phyloP scores from a whole-genome alignment of 2,888 invertebrate genomes.

The Apodemia duryi region DNA sequence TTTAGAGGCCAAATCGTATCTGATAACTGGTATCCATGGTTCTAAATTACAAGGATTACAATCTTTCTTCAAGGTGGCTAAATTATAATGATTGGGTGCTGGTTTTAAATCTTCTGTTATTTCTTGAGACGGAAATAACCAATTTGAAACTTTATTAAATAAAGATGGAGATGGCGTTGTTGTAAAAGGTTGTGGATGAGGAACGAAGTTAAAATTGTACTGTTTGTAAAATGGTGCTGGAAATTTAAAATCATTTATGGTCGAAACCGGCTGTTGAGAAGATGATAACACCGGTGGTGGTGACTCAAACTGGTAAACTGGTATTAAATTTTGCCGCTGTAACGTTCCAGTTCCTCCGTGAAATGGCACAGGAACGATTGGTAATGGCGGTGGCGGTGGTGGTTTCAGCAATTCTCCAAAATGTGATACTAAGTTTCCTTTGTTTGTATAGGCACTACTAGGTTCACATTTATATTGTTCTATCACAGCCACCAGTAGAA shows the following conservation, averaged over 20 bases:
- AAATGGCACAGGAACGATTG: constrained; percentile 62
- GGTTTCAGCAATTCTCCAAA: constrained; percentile 65
- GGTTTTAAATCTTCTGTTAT: constrained; percentile 44
- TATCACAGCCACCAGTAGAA: constrained; percentile 49
- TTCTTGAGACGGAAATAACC: constrained; percentile 80
- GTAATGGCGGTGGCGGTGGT: constrained; percentile 59
- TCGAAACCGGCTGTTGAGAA: constrained; percentile 35
- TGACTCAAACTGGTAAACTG: constrained; percentile 55
- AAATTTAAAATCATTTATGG: constrained; percentile 57
- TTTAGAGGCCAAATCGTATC: constrained; percentile 64
- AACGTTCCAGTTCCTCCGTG: constrained; percentile 51
- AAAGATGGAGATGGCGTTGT: constrained; percentile 72
- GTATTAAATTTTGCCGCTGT: constrained; percentile 55
- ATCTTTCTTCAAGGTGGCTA: constrained; percentile 68
- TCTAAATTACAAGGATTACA: constrained; percentile 89
- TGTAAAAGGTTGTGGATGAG: constrained; percentile 63
- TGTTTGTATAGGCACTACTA: constrained; percentile 42
- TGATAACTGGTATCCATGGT: constrained; percentile 89
- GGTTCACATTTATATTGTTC: constrained; percentile 52
- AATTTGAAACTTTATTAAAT: constrained; percentile 79
- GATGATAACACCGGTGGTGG: constrained; percentile 43
- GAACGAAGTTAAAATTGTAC: constrained; percentile 69
- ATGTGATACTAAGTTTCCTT: constrained; percentile 47
- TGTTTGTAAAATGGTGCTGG: constrained; percentile 71
- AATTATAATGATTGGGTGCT: constrained; percentile 38